These are phyloP conservation scores for Smutsia gigantea DNA, from an alignment of 2,797 vertebrate species.

Conservation along the genomic window DNA sequence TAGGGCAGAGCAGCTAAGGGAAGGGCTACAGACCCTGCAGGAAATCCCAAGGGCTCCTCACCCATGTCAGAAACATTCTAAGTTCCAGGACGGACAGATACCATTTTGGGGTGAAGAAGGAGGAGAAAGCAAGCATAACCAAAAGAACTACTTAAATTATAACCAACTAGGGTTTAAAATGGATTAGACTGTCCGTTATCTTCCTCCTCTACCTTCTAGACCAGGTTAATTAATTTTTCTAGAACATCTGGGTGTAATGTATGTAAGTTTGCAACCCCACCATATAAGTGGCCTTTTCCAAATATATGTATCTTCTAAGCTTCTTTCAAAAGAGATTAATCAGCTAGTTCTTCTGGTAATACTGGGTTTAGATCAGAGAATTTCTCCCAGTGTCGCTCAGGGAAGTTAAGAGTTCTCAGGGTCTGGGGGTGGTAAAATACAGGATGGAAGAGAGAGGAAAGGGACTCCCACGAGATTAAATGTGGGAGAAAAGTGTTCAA, in stretches of 20 bases:
- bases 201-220: background rate
- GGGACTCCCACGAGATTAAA: slow-evolving; percentile 40
- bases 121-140: background rate
- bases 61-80: background rate
- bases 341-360: background rate
- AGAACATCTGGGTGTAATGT: background rate
- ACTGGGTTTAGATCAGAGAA: background rate
- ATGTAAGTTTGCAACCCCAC: background rate
- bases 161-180: background rate
- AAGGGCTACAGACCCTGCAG: accelerated
- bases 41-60: background rate
- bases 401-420: background rate
- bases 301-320: background rate
- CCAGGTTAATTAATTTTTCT: background rate
- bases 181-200: background rate
- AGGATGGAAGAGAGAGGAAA: background rate
- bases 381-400: background rate
- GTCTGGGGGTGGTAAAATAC: background rate
- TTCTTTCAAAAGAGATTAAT: background rate
- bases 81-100: background rate
- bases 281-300: background rate
- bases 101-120: background rate
- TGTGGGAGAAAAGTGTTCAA: slow-evolving; percentile 24
- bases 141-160: background rate
- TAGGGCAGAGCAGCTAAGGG: background rate